These are phyloP conservation scores for Aradophagus sp. DNA, from an alignment of 1,140 invertebrate species.

Conservation along the genomic window DNA sequence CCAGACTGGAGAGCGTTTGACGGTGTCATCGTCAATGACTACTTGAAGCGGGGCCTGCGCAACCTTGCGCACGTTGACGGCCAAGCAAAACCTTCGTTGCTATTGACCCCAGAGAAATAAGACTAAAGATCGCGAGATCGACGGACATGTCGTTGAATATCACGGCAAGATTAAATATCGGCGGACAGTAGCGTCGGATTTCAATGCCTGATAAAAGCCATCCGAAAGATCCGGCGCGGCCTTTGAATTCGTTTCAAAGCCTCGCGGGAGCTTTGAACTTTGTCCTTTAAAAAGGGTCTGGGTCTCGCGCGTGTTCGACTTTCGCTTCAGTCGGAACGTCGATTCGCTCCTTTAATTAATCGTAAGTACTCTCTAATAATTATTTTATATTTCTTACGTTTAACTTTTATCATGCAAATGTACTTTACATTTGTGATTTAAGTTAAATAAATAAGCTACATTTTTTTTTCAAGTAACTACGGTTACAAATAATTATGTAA, in stretches of 20 bases:
- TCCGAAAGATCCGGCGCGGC: constrained; percentile 46
- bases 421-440: too few species aligned
- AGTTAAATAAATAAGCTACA: too few species aligned
- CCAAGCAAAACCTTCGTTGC: constrained; percentile 61
- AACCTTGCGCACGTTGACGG: constrained; percentile 48
- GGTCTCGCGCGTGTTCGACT: constrained; percentile 58
- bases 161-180: constrained; percentile 62
- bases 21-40: constrained; percentile 40
- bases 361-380: too few species aligned
- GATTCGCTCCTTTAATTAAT: constrained; percentile 23
- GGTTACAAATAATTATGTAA: too few species aligned
- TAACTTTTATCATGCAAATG: too few species aligned
- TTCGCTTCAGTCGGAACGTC: constrained; percentile 28
- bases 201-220: constrained; percentile 67
- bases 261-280: constrained; percentile 65
- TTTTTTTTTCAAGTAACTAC: too few species aligned
- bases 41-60: constrained; percentile 20
- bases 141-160: constrained; percentile 67
- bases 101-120: constrained; percentile 61
- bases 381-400: too few species aligned
- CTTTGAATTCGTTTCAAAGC: constrained; percentile 59
- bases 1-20: constrained; percentile 28
- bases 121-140: constrained; percentile 48
- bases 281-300: constrained; percentile 53
- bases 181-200: constrained; percentile 40